Conservation (phyloP, 2,113 vertebrate species). For the Nestor notabilis region DNA sequence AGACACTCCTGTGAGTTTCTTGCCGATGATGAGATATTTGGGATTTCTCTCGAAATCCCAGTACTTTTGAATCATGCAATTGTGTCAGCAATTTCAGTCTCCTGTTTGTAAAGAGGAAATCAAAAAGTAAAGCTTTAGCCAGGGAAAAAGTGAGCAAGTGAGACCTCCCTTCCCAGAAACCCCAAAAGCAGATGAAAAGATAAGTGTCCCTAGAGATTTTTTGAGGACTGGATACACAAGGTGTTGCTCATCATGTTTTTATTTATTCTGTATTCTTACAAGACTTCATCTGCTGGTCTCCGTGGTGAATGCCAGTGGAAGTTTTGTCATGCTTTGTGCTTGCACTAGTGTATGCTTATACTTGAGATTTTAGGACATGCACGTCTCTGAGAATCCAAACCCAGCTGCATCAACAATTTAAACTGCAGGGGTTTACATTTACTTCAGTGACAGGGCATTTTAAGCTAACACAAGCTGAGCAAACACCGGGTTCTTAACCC, state of each 20-base stretch:
- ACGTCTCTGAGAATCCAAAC: background rate
- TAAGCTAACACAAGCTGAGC: background rate
- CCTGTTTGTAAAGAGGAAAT: background rate
- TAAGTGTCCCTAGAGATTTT: background rate
- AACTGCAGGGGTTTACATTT: background rate
- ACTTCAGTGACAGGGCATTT: background rate
- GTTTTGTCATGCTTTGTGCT: background rate
- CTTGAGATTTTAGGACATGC: background rate
- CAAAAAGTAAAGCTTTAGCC: background rate
- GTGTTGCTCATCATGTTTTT: background rate
- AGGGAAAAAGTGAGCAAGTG: background rate
- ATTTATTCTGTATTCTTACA: background rate
- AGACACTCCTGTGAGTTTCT: background rate
- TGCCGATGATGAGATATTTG: background rate
- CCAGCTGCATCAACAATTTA: background rate
- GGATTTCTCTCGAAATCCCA: background rate
- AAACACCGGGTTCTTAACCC: background rate
- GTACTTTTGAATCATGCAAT: background rate
- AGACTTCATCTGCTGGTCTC: constrained; percentile 1
- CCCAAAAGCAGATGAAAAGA: background rate
- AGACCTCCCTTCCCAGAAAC: background rate
- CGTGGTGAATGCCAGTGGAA: background rate
- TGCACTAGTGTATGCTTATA: background rate
- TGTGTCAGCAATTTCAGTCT: background rate
- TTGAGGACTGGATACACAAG: background rate